These are phyloP conservation scores for Neopelma chrysocephalum DNA, from an alignment of 2,797 vertebrate species.

Conservation along the genomic window DNA sequence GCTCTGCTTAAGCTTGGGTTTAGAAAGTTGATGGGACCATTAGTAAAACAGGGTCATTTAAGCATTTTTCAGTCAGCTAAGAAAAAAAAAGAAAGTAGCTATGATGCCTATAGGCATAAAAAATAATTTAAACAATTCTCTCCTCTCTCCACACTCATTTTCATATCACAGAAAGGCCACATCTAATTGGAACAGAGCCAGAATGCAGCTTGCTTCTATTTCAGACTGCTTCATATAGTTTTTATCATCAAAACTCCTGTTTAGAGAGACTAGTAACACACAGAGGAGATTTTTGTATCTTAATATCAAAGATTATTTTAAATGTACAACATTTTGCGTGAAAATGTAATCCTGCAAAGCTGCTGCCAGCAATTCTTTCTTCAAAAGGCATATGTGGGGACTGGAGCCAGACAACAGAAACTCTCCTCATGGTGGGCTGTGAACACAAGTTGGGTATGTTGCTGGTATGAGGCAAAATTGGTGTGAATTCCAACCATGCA, in stretches of 20 bases:
- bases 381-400: neutral
- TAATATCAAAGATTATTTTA: neutral
- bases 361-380: neutral
- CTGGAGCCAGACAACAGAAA: neutral
- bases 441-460: neutral
- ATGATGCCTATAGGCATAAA: neutral
- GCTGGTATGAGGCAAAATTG: neutral
- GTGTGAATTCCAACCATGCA: neutral
- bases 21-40: neutral
- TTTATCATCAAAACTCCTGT: neutral
- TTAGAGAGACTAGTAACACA: neutral
- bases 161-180: neutral
- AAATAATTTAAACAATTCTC: neutral
- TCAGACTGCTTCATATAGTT: neutral
- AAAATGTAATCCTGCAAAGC: neutral
- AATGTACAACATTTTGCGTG: neutral
- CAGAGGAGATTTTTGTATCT: neutral
- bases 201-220: neutral
- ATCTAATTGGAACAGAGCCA: neutral
- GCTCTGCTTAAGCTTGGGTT: neutral
- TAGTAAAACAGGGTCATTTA: neutral
- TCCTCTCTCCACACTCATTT: neutral
- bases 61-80: neutral
- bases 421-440: neutral
- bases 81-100: neutral